These are phyloP conservation scores for Sebastes itinus DNA, from an alignment of 2,797 vertebrate genomes.

Conservation along the genomic window DNA sequence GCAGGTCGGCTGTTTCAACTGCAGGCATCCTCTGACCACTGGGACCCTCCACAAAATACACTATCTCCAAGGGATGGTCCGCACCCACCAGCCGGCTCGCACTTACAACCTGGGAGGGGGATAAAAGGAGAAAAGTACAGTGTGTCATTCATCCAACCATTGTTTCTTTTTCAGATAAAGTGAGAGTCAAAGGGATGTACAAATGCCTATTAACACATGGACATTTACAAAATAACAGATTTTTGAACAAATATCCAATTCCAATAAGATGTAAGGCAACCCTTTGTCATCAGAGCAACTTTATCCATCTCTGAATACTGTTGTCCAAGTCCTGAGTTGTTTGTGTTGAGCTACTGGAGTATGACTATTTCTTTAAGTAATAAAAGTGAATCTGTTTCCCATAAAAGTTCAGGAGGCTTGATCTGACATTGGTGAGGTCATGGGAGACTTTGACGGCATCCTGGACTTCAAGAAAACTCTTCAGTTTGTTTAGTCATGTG, in stretches of 20 bases:
- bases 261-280: not conserved
- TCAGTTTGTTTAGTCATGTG: not conserved
- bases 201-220: not conserved
- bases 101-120: conserved; percentile 87
- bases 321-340: not conserved
- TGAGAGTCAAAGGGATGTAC: not conserved
- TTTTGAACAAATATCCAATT: not conserved
- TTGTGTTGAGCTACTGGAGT: not conserved
- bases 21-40: conserved; percentile 89
- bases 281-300: not conserved
- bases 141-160: not conserved
- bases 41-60: conserved; percentile 95
- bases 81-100: conserved; percentile 83
- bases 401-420: not conserved
- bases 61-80: conserved; percentile 90
- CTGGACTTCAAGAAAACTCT: not conserved
- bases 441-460: not conserved
- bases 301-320: not conserved
- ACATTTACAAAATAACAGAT: not conserved
- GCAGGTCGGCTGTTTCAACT: conserved; percentile 84
- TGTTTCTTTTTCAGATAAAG: not conserved
- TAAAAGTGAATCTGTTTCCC: not conserved
- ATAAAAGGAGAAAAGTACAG: not conserved
- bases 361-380: not conserved
- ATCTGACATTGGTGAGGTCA: not conserved